Evolutionary conservation across 1,140 invertebrate genomes (phyloP).

Genomic region (Bombus picipes): DNA sequence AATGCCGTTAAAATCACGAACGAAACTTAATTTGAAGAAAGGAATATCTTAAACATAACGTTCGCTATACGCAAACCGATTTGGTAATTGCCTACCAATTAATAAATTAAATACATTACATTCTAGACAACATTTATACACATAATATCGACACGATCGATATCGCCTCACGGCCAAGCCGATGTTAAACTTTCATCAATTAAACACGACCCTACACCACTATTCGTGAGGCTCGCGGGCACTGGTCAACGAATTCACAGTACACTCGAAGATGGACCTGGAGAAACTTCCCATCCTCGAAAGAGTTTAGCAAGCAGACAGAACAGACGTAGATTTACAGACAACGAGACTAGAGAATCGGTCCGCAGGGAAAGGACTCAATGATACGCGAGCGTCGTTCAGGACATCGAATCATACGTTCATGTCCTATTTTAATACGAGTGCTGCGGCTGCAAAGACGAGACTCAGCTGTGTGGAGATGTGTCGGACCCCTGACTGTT

Average conservation of each 20-base stretch:
- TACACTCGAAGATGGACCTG: constrained; percentile 26
- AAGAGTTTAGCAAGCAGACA: constrained; percentile 1
- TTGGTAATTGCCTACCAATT: not conserved
- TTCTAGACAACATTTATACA: not conserved
- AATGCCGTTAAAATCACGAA: too few relatives aligned
- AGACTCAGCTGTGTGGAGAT: constrained; percentile 81
- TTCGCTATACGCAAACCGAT: too few relatives aligned
- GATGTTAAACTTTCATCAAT: not conserved
- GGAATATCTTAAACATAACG: not conserved
- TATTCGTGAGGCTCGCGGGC: not conserved
- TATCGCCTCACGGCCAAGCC: not conserved
- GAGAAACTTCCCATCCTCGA: constrained; percentile 30
- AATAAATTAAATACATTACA: not conserved
- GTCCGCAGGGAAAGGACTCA: constrained; percentile 32
- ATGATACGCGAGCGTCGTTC: constrained; percentile 37
- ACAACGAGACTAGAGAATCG: not conserved
- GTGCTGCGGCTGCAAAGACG: constrained; percentile 82
- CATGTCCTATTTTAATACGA: constrained; percentile 74
- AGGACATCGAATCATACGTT: not conserved
- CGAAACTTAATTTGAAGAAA: not conserved
- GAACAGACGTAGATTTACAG: not conserved
- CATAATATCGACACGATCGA: not conserved
- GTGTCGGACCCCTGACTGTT: constrained; percentile 80
- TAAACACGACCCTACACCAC: too few relatives aligned
- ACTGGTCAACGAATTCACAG: constrained; percentile 4